Evolutionary conservation across 2,113 vertebrate genomes (phyloP).

Genomic region (Anolis sagrei): DNA sequence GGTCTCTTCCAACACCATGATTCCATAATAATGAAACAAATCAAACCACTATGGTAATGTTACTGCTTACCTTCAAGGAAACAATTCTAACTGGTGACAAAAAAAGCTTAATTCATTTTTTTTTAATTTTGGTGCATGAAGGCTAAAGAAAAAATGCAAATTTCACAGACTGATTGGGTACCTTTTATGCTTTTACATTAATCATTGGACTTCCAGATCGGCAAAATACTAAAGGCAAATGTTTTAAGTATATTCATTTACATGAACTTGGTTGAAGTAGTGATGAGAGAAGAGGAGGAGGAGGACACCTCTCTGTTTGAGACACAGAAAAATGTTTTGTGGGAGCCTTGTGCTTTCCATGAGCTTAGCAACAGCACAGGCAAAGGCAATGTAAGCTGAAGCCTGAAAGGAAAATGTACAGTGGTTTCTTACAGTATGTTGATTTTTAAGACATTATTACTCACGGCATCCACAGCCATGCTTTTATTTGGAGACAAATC

Average conservation of each 20-base stretch:
- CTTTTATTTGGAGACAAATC: not conserved
- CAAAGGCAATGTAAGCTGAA: not conserved
- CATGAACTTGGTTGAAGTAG: not conserved
- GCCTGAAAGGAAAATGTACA: not conserved
- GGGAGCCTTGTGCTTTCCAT: not conserved
- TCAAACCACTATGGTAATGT: too few relatives aligned
- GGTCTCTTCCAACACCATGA: not conserved
- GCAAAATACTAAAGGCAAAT: not conserved
- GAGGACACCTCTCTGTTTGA: too few relatives aligned
- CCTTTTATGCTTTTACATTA: not conserved
- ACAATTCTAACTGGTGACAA: not conserved
- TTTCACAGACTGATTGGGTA: too few relatives aligned
- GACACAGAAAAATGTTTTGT: not conserved
- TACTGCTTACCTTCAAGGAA: not conserved
- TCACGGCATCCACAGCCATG: accelerated
- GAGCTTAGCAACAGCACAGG: not conserved
- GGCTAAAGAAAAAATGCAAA: too few relatives aligned
- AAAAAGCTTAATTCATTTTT: too few relatives aligned
- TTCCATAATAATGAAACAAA: too few relatives aligned
- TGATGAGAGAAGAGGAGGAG: too few relatives aligned
- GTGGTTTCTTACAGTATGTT: not conserved
- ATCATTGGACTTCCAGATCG: not conserved
- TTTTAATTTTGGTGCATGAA: too few relatives aligned
- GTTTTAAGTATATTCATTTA: not conserved
- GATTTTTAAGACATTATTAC: slow-evolving; percentile 33